Evolutionary conservation across 1,140 invertebrate genomes (phyloP).

Genomic region (Drosophila quadrilineata): DNA sequence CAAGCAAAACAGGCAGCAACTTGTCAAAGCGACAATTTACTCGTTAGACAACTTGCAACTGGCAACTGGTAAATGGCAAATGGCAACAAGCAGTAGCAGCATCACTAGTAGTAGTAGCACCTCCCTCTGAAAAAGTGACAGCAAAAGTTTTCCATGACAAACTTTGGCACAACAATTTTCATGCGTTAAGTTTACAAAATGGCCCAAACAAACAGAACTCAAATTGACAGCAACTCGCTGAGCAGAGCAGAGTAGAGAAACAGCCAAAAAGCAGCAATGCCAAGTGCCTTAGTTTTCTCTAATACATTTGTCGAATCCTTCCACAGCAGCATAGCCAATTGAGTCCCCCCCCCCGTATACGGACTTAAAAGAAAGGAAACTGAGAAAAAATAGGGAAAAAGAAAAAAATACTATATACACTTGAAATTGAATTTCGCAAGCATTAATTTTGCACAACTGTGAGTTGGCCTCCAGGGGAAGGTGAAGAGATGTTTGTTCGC

Average conservation of each 20-base stretch:
- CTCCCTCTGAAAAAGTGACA: constrained; percentile 46
- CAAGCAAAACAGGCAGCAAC: constrained; percentile 21
- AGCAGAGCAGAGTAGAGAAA: too few relatives aligned
- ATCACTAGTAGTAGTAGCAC: too few relatives aligned
- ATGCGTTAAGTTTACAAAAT: constrained; percentile 28
- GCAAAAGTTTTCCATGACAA: constrained; percentile 27
- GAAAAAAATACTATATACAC: constrained; percentile 10
- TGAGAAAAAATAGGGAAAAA: neutral
- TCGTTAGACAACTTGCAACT: constrained; percentile 43
- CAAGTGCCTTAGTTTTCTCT: constrained; percentile 35
- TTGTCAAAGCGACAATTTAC: constrained; percentile 76
- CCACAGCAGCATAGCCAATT: neutral
- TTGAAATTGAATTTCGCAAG: constrained; percentile 42
- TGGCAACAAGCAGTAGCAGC: too few relatives aligned
- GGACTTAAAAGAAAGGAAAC: neutral
- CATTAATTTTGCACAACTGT: constrained; percentile 40
- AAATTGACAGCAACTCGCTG: neutral
- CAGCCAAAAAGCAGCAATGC: constrained; percentile 41
- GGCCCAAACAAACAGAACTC: neutral
- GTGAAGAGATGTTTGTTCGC: neutral
- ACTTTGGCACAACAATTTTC: constrained; percentile 20
- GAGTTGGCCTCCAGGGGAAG: constrained; percentile 9
- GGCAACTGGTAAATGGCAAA: too few relatives aligned
- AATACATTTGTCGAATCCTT: constrained; percentile 51
- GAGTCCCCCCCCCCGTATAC: too few relatives aligned